A percentile compares a stretch with the other conserved stretches of the same genome.
Conservation (phyloP, 2,888 invertebrate species). For the Trachelus troglodyta region DNA sequence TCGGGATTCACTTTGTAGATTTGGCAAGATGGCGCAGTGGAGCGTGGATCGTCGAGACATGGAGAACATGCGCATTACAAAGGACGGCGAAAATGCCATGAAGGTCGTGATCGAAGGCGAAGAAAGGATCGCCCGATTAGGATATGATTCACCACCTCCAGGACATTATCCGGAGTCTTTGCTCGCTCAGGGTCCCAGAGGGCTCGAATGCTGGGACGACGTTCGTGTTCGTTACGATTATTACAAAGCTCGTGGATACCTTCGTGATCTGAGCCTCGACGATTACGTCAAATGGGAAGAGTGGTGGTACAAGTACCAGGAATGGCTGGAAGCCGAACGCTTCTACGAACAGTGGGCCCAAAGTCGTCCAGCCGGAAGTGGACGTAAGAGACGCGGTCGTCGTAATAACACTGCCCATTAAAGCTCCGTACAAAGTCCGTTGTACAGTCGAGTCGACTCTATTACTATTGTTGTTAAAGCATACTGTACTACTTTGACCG, state of each 20-base stretch:
- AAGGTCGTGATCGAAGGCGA: constrained; percentile 81
- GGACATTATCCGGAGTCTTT: constrained; percentile 86
- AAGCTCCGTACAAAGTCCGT: background rate
- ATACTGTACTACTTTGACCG: constrained; percentile 37
- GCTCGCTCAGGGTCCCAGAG: constrained; percentile 77
- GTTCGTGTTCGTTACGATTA: constrained; percentile 89
- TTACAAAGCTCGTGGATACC: constrained; percentile 88
- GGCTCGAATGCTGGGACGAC: constrained; percentile 88
- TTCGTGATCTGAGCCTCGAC: constrained; percentile 81
- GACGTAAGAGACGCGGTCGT: constrained; percentile 58
- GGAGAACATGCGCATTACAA: constrained; percentile 88
- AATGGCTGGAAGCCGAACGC: constrained; percentile 87
- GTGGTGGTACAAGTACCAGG: constrained; percentile 95
- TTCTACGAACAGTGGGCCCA: constrained; percentile 79
- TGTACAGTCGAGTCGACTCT: background rate
- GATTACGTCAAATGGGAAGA: constrained; percentile 95
- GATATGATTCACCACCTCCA: constrained; percentile 72
- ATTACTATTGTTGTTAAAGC: constrained; percentile 32
- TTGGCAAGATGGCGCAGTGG: constrained; percentile 94
- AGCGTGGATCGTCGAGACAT: constrained; percentile 87
- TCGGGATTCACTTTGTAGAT: constrained; percentile 63
- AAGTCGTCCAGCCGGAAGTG: constrained; percentile 62
- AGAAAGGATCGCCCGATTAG: constrained; percentile 68
- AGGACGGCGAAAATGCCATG: constrained; percentile 75
- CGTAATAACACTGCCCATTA: constrained; percentile 55